These are phyloP conservation scores for Tineola bisselliella DNA, from an alignment of 2,888 invertebrate species.

Conservation along the genomic window DNA sequence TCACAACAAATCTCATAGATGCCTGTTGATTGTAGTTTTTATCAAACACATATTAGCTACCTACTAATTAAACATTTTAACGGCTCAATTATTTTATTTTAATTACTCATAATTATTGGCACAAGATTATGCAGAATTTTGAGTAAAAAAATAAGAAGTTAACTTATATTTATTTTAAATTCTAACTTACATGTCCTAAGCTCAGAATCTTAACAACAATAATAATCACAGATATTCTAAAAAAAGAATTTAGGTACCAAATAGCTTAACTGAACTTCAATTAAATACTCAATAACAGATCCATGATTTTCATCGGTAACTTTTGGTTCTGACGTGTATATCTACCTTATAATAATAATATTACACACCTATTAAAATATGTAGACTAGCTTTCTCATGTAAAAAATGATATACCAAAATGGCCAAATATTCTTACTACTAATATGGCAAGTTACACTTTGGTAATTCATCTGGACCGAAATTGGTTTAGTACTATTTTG, in stretches of 20 bases:
- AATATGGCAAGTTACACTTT: constrained; percentile 64
- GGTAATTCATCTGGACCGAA: constrained; percentile 30
- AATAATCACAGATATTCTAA: constrained; percentile 2
- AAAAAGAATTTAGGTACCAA: background rate
- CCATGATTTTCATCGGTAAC: background rate
- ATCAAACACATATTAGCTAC: background rate
- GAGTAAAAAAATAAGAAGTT: constrained; percentile 9
- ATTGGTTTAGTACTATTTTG: background rate
- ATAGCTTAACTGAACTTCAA: background rate
- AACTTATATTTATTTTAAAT: background rate
- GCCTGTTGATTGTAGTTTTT: background rate
- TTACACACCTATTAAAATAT: background rate
- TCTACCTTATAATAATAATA: background rate
- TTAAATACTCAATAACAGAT: background rate
- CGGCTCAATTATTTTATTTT: background rate
- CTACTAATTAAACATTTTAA: too few species aligned
- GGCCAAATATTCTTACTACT: constrained; percentile 21
- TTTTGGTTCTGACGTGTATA: background rate
- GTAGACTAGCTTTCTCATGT: background rate
- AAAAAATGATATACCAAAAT: background rate
- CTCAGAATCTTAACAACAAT: background rate
- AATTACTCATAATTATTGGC: constrained; percentile 1
- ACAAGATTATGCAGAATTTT: background rate
- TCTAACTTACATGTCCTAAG: constrained; percentile 6
- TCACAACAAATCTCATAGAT: background rate